These are phyloP conservation scores for Drosophila persimilis DNA, from an alignment of 1,140 invertebrate genomes.

Conservation along the genomic window DNA sequence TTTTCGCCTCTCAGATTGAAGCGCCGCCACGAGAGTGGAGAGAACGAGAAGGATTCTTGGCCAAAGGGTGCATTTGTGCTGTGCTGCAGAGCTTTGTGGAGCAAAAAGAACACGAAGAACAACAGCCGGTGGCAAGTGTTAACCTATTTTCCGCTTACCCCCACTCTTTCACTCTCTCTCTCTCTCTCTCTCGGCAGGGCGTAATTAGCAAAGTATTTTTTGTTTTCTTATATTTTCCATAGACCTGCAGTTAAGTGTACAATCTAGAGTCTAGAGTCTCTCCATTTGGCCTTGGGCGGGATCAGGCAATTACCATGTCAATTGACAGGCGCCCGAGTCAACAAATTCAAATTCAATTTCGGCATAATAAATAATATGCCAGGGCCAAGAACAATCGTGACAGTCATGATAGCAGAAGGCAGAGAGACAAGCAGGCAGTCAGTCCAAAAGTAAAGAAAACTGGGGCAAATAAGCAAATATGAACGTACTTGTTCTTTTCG, in stretches of 20 bases:
- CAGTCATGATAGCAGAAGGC: slow-evolving; percentile 57
- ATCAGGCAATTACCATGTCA: slow-evolving; percentile 58
- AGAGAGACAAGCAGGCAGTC: neutral
- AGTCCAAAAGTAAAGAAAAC: slow-evolving; percentile 26
- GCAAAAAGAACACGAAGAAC: slow-evolving; percentile 29
- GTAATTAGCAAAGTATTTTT: slow-evolving; percentile 79
- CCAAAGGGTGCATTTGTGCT: slow-evolving; percentile 45
- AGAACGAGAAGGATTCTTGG: slow-evolving; percentile 36
- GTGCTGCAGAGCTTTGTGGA: slow-evolving; percentile 28
- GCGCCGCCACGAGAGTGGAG: slow-evolving; percentile 9
- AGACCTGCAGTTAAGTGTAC: slow-evolving; percentile 35
- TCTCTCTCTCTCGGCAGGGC: slow-evolving; percentile 7
- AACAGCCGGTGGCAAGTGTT: slow-evolving; percentile 62
- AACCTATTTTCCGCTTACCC: slow-evolving; percentile 59
- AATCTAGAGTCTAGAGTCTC: neutral
- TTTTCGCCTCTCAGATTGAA: slow-evolving; percentile 75
- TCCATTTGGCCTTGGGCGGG: slow-evolving; percentile 10
- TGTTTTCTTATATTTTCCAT: slow-evolving; percentile 54
- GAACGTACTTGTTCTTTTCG: slow-evolving; percentile 16
- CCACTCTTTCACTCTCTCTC: slow-evolving; percentile 11
- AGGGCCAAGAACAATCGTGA: slow-evolving; percentile 46
- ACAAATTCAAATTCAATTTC: slow-evolving; percentile 77
- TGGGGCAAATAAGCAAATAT: slow-evolving; percentile 45
- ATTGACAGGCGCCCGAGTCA: slow-evolving; percentile 49
- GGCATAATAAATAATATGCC: slow-evolving; percentile 70